Percentiles rank a stretch among this genome's conserved stretches.
These are phyloP conservation scores for Archocentrus centrarchus DNA, from an alignment of 2,113 vertebrate genomes.

Conservation along the genomic window DNA sequence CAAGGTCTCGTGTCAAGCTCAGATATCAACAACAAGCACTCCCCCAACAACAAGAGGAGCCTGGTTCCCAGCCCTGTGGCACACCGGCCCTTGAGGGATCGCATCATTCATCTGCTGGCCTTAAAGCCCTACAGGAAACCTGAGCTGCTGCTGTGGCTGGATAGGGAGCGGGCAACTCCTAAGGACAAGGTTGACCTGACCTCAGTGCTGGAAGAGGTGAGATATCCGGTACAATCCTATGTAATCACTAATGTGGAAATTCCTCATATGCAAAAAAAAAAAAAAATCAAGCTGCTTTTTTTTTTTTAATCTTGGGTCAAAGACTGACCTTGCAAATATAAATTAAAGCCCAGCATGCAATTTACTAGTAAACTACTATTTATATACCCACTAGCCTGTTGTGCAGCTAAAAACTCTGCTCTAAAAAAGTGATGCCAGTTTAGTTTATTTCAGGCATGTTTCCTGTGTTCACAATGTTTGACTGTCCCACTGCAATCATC, in stretches of 20 bases:
- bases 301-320: neutral
- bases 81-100: constrained; percentile 78
- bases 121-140: constrained; percentile 82
- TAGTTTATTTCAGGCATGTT: constrained; percentile 61
- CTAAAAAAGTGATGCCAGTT: constrained; percentile 36
- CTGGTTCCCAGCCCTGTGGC: constrained; percentile 66
- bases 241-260: constrained; percentile 15
- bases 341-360: neutral
- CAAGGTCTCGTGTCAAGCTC: constrained; percentile 50
- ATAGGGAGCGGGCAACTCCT: constrained; percentile 72
- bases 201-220: constrained; percentile 82
- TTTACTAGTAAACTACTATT: constrained; percentile 11
- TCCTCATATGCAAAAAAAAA: neutral
- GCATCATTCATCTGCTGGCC: constrained; percentile 80
- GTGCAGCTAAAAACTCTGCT: neutral
- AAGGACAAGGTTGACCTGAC: constrained; percentile 78
- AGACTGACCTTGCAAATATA: neutral
- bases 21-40: constrained; percentile 78
- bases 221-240: constrained; percentile 30
- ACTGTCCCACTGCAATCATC: constrained; percentile 62
- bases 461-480: constrained; percentile 60
- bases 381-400: neutral
- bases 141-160: constrained; percentile 80
- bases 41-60: constrained; percentile 80
- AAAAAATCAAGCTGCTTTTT: neutral